Evolutionary conservation across 2,888 invertebrate genomes (phyloP), one percentile per base, ranked within the genome.

Genomic region (Tetranychus truncatus): DNA sequence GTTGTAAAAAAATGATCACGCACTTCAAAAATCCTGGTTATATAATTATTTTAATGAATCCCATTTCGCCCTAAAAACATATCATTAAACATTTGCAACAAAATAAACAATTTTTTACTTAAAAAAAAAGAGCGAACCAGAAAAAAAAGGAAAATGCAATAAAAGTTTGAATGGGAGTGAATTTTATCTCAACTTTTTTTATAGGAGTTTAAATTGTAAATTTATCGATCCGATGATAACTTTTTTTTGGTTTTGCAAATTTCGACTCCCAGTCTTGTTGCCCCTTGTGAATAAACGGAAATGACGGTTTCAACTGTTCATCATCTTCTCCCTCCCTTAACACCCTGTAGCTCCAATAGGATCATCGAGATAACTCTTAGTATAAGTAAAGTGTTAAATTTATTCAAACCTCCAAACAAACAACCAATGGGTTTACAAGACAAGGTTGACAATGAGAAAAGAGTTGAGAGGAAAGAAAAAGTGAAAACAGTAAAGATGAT

Each of bases 391-490:
- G 55, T 55, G 55, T 55, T 55, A 55, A 55, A 55, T 55, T 55
- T 55, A 55, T 55, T 55, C 55, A 55, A 55, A 55, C 55, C 55
- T 55, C 55, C 55, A 55, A 55, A 55, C 55, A 55, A 55, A 55
- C 55, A 55, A 55, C 55, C 55, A 55, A 55, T 55, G 55, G 55
- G 55, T 55, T 55, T 55, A 15, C 9, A 55, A 9, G 15, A 55
- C 1, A 9, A 15, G 55, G 15, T 55, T 55, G 55, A 55, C 55
- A 55, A 55, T 15, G 15, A 15, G 9, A 15, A 55, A 15, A 55
- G 55, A 55, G 55, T 15, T 55, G 55, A 55, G 7, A 55, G 15
- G 55, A 15, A 46, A 46, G 55, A 55, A 15, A 15, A 15, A 15
- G 7, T 55, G 55, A 55, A 55, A 55, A 55, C 7, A 55, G 9